These are phyloP conservation scores for Anguilla rostrata DNA, from an alignment of 2,113 vertebrate genomes.

Conservation along the genomic window DNA sequence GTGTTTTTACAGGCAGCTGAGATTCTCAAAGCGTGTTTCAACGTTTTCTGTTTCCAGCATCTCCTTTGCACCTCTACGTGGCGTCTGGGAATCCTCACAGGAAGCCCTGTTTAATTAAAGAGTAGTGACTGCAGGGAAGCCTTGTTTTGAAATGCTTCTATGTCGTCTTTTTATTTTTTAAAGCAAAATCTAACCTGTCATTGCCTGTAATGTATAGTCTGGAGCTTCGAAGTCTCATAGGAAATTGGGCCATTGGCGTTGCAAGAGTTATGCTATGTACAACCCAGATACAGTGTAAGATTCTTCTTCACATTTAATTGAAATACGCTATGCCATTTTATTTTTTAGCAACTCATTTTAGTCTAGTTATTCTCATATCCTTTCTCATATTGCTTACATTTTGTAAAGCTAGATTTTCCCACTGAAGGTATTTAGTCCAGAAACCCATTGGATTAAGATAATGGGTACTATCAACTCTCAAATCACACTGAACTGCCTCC, in stretches of 20 bases:
- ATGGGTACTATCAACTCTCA: background rate
- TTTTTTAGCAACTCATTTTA: slow-evolving; percentile 12
- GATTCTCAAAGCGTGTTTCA: slow-evolving; percentile 15
- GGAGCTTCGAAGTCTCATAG: background rate
- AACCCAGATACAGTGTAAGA: background rate
- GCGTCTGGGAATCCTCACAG: slow-evolving; percentile 24
- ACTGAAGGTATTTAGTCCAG: slow-evolving; percentile 11
- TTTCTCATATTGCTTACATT: slow-evolving; percentile 22
- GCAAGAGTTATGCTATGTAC: background rate
- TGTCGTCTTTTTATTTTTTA: background rate
- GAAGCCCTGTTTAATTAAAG: slow-evolving; percentile 19
- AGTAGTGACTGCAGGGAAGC: background rate
- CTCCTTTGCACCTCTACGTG: background rate
- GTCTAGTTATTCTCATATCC: slow-evolving; percentile 20
- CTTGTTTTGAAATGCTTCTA: slow-evolving; percentile 13
- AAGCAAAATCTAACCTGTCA: background rate
- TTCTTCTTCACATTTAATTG: background rate
- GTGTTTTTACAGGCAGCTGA: slow-evolving; percentile 29
- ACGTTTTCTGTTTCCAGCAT: background rate
- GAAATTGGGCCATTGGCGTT: background rate
- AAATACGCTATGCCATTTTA: background rate
- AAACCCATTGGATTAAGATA: slow-evolving; percentile 13
- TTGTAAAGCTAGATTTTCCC: slow-evolving; percentile 27
- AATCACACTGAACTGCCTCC: background rate
- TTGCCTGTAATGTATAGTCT: background rate